A percentile compares a stretch with the other conserved stretches of the same genome.
These are phyloP conservation scores for Mus spicilegus DNA, from an alignment of 2,113 vertebrate species.

Conservation along the genomic window DNA sequence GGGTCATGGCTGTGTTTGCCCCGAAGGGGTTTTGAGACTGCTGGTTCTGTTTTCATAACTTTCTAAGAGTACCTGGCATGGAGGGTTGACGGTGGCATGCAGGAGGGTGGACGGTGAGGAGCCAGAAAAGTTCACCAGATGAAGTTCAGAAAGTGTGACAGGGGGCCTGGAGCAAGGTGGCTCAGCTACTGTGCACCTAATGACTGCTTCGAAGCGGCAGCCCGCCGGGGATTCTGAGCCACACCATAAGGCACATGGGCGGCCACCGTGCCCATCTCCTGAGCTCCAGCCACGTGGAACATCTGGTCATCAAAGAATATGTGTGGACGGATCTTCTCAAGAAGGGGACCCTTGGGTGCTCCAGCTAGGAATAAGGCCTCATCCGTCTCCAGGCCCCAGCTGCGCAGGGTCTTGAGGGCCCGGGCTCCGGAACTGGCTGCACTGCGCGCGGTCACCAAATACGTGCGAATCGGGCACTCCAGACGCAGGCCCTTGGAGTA, in stretches of 20 bases:
- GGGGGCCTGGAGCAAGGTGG: background rate
- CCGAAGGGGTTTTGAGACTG: background rate
- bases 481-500: slow-evolving; percentile 94
- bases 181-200: slow-evolving; percentile 74
- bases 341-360: slow-evolving; percentile 95
- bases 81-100: background rate
- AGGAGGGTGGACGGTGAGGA: background rate
- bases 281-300: slow-evolving; percentile 96
- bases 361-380: slow-evolving; percentile 96
- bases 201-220: background rate
- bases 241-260: slow-evolving; percentile 96
- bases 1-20: background rate
- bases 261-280: slow-evolving; percentile 93
- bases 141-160: background rate
- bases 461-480: slow-evolving; percentile 96
- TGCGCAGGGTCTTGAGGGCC: slow-evolving; percentile 95
- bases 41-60: background rate
- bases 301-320: slow-evolving; percentile 99
- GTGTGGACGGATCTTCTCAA: slow-evolving; percentile 95
- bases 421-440: slow-evolving; percentile 96
- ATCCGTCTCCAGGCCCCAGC: slow-evolving; percentile 96
- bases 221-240: slow-evolving; percentile 87
- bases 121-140: background rate
- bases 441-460: slow-evolving; percentile 95
- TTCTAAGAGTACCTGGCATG: background rate